These are phyloP conservation scores for Xiphias gladius DNA, from an alignment of 2,113 vertebrate genomes.

Conservation along the genomic window DNA sequence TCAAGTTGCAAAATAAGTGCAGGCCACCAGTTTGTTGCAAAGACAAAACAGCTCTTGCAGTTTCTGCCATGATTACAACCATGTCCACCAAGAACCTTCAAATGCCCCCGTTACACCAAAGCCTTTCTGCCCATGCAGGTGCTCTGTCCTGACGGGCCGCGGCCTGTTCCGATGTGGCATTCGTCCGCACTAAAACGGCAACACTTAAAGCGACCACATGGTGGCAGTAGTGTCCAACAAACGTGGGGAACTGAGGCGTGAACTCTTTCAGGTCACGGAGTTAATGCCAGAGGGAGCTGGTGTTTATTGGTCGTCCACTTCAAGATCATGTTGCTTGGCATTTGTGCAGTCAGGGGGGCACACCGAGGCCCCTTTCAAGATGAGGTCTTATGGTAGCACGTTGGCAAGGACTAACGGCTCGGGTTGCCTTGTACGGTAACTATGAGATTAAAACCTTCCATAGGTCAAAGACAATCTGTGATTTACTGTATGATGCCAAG, in stretches of 20 bases:
- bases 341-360: conserved; percentile 45
- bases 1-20: not conserved
- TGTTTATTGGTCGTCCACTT: conserved; percentile 72
- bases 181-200: not conserved
- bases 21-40: not conserved
- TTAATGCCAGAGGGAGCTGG: conserved; percentile 53
- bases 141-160: no score
- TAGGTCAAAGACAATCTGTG: conserved; percentile 8
- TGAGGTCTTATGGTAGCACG: not conserved
- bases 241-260: fast-evolving
- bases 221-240: conserved; percentile 42
- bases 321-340: conserved; percentile 63
- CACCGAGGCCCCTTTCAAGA: conserved; percentile 22
- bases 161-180: no score
- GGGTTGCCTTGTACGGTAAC: not conserved
- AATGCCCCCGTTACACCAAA: no score
- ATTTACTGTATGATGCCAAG: not conserved
- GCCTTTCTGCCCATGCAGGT: no score
- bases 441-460: conserved; percentile 7
- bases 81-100: no score
- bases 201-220: conserved; percentile 38
- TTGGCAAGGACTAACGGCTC: not conserved
- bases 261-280: conserved; percentile 19
- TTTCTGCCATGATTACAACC: not conserved
- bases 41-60: not conserved